Evolutionary conservation across 92 coral and sea anemone species (phyloP), one percentile per base, ranked within the genome.

Genomic region (Scolanthus callimorphus): DNA sequence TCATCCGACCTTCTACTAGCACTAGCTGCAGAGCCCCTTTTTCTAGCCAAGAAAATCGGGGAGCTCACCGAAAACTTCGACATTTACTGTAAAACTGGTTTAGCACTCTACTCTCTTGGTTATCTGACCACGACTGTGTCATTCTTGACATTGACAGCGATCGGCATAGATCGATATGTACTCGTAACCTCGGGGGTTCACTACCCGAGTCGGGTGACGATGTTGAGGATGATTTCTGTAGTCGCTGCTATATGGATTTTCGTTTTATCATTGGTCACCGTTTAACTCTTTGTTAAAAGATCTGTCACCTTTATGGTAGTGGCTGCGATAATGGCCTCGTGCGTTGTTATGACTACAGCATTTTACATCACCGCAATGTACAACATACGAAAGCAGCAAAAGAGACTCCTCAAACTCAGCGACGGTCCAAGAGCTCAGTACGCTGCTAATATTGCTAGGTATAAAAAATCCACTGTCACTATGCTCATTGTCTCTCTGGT

Each of bases 1-100:
- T 17, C 50, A 13, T 63, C 70, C 3, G 37, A 63, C 31, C 49
- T 63, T 6, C 27, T 63, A 6, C 48, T 63, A 22, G 70, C 44
- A 1, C 20, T 21, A 4, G 15, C 29, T 6, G 9, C 49, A 20
- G 45, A 48, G 20, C 70, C 70, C 1, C 45, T 47, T 3, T 63
- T 46, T 23, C 3, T 63, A 1, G 59, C 23, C 24, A 63, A 63
- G 46, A 63, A 63, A 24, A 13, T 48, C 45, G 70, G 56, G 34
- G 70, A 63, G 44, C 47, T 63, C 1, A 25, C 10, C 4, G 20
- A 15, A 11, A 6, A 63, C 29, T 63, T 63, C 15, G 27, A 48
- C 0, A 34, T 63, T 23, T 63, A 48, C 48, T 63, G 70, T 29
- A 17, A 8, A 1, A 63, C 45, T 28, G 70, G 57, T 3, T 13